These are phyloP conservation scores for Myrmecophaga tridactyla DNA, from an alignment of 2,113 vertebrate species.

Conservation along the genomic window DNA sequence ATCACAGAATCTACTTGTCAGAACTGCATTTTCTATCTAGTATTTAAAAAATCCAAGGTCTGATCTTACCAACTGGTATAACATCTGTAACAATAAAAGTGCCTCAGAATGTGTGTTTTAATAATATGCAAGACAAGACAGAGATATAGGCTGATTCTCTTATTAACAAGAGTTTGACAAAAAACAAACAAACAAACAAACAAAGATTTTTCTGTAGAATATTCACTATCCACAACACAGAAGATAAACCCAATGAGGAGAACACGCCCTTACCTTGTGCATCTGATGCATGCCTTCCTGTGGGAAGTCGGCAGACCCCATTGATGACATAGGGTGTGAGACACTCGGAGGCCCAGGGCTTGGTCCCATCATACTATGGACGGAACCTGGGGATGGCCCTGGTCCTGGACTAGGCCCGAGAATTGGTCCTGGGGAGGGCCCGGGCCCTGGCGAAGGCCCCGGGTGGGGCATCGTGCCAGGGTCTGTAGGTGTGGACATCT, in stretches of 20 bases:
- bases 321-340: slow-evolving; percentile 88
- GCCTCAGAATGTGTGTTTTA: neutral
- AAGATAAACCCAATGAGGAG: too few relatives aligned
- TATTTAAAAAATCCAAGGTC: slow-evolving; percentile 45
- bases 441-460: slow-evolving; percentile 95
- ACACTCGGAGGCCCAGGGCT: slow-evolving; percentile 95
- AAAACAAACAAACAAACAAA: too few relatives aligned
- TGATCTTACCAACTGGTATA: neutral
- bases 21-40: neutral
- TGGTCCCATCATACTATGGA: slow-evolving; percentile 99
- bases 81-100: neutral
- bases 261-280: slow-evolving; percentile 91
- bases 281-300: slow-evolving; percentile 94
- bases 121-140: neutral
- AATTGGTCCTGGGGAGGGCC: slow-evolving; percentile 97
- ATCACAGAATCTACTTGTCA: neutral
- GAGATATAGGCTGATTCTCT: slow-evolving; percentile 18
- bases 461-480: slow-evolving; percentile 95
- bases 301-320: slow-evolving; percentile 91
- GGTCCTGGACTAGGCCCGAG: slow-evolving; percentile 97
- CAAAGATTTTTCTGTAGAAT: too few relatives aligned
- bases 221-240: too few relatives aligned
- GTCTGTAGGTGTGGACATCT: slow-evolving; percentile 96
- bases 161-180: neutral
- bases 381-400: slow-evolving; percentile 95